phyloP scores from a whole-genome alignment of 1,140 invertebrate genomes.

The Euura saliciscinereae region DNA sequence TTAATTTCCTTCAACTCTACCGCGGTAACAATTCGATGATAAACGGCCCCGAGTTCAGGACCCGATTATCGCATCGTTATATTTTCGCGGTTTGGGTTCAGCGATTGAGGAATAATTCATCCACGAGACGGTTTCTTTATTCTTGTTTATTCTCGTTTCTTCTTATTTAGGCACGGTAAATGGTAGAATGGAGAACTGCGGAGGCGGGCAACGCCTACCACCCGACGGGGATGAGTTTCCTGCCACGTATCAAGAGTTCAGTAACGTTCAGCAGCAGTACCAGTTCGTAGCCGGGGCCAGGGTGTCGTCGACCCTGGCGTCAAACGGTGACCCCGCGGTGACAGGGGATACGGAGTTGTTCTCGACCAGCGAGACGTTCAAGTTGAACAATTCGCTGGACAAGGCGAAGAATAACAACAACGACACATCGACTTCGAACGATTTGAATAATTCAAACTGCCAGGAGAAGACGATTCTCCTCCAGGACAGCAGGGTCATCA shows the following conservation, averaged over 20 bases:
- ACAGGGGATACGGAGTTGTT: slow-evolving; percentile 13
- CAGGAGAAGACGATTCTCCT: neutral
- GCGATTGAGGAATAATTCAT: neutral
- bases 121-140: neutral
- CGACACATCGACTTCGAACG: slow-evolving; percentile 37
- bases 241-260: slow-evolving; percentile 72
- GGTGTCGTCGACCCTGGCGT: slow-evolving; percentile 10
- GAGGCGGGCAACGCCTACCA: slow-evolving; percentile 68
- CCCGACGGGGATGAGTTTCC: slow-evolving; percentile 90
- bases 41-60: too few species aligned
- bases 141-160: slow-evolving; percentile 17
- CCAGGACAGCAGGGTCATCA: neutral
- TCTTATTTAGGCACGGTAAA: slow-evolving; percentile 44
- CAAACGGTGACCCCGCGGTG: slow-evolving; percentile 25
- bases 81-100: too few species aligned
- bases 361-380: slow-evolving; percentile 18
- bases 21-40: too few species aligned
- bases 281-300: slow-evolving; percentile 33
- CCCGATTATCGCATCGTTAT: too few species aligned
- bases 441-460: neutral
- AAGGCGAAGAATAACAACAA: slow-evolving; percentile 42
- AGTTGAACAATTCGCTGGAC: neutral
- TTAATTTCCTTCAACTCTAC: too few species aligned
- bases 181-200: slow-evolving; percentile 55
- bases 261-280: slow-evolving; percentile 34